These are phyloP conservation scores for Neodiprion virginianus DNA, from an alignment of 1,140 invertebrate genomes.

Conservation along the genomic window DNA sequence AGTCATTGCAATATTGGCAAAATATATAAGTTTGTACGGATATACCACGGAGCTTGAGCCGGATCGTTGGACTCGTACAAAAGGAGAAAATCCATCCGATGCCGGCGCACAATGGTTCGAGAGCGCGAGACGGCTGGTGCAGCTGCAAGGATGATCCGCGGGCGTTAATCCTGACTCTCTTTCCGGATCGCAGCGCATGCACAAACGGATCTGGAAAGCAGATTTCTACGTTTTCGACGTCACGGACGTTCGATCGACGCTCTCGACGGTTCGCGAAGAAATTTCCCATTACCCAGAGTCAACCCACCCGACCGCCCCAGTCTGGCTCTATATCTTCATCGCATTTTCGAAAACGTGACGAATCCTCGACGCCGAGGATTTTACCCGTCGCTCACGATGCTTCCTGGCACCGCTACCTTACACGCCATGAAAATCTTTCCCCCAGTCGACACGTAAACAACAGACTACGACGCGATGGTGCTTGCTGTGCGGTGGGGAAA, in stretches of 20 bases:
- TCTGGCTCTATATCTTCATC: not conserved
- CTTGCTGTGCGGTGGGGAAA: too few species aligned
- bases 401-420: too few species aligned
- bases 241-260: not conserved
- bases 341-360: conserved; percentile 4
- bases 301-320: not conserved
- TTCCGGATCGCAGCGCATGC: not conserved
- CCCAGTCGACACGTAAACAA: too few species aligned
- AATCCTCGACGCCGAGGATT: conserved; percentile 4
- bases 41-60: not conserved
- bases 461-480: too few species aligned
- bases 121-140: not conserved
- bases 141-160: conserved; percentile 4
- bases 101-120: not conserved
- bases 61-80: not conserved
- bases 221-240: conserved; percentile 7
- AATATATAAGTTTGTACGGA: not conserved
- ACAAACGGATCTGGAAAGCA: conserved; percentile 7
- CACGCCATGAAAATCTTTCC: too few species aligned
- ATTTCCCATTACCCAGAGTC: conserved; percentile 1
- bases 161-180: not conserved
- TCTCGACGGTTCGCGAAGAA: not conserved
- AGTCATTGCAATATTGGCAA: not conserved
- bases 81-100: not conserved
- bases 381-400: not conserved